These are phyloP conservation scores for Cladorhizidae sp. DNA, from an alignment of 37 sponge, comb jelly and placozoan genomes.

Conservation along the genomic window DNA sequence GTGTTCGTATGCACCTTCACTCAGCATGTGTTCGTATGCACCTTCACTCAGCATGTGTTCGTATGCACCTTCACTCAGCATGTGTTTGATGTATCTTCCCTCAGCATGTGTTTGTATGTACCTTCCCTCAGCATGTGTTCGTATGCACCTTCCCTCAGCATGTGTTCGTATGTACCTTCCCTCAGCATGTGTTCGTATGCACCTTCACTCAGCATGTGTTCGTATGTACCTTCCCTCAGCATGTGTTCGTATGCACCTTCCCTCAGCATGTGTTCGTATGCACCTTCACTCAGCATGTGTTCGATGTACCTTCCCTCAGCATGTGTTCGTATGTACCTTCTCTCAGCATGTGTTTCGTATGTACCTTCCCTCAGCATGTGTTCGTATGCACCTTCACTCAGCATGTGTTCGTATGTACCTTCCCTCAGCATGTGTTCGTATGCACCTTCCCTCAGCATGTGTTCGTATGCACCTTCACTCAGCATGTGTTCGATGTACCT, in stretches of 20 bases:
- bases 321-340: conserved; percentile 47
- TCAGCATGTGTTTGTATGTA: conserved; percentile 18
- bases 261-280: conserved; percentile 8
- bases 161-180: conserved; percentile 29
- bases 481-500: conserved; percentile 29
- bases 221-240: conserved; percentile 33
- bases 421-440: conserved; percentile 11
- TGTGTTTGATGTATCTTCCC: conserved; percentile 29
- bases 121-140: conserved; percentile 33
- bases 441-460: conserved; percentile 37
- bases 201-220: conserved; percentile 37
- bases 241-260: conserved; percentile 35
- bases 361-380: conserved; percentile 35
- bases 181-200: conserved; percentile 3
- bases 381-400: conserved; percentile 37
- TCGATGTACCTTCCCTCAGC: too few relatives aligned
- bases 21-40: conserved; percentile 10
- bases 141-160: conserved; percentile 40
- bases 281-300: conserved; percentile 35
- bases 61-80: conserved; percentile 40
- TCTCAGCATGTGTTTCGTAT: conserved; percentile 15
- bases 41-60: conserved; percentile 33
- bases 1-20: conserved; percentile 29
- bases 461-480: conserved; percentile 33
- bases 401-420: conserved; percentile 28